Evolutionary conservation across 2,888 invertebrate genomes (phyloP).

Genomic region (Ceraclea dissimilis): DNA sequence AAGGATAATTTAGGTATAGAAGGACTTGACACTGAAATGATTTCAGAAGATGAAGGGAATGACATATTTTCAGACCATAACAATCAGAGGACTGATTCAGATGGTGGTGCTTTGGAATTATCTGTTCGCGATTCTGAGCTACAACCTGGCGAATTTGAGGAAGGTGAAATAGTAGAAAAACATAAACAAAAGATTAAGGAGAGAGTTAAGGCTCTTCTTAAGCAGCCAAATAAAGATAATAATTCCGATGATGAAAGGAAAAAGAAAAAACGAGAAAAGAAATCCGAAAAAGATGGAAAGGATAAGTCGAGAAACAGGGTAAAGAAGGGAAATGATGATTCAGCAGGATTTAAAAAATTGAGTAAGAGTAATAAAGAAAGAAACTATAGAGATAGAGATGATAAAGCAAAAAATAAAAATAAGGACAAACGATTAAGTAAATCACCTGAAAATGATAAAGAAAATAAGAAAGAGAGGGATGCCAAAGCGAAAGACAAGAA

Average conservation of each 20-base stretch:
- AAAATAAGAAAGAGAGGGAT: slow-evolving; percentile 27
- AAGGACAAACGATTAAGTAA: slow-evolving; percentile 29
- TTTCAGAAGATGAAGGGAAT: slow-evolving; percentile 64
- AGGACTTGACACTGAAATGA: slow-evolving; percentile 65
- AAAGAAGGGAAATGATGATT: slow-evolving; percentile 43
- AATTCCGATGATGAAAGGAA: slow-evolving; percentile 37
- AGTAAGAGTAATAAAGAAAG: slow-evolving; percentile 70
- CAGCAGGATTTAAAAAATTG: slow-evolving; percentile 69
- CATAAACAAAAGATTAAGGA: slow-evolving; percentile 30
- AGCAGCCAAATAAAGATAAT: slow-evolving; percentile 24
- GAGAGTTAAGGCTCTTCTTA: slow-evolving; percentile 28
- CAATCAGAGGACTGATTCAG: slow-evolving; percentile 35
- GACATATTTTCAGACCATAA: slow-evolving; percentile 55
- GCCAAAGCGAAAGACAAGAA: slow-evolving; percentile 42
- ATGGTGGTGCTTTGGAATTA: slow-evolving; percentile 38
- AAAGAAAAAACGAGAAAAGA: slow-evolving; percentile 48
- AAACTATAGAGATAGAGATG: slow-evolving; percentile 64
- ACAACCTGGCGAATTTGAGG: slow-evolving; percentile 44
- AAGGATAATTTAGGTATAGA: slow-evolving; percentile 42
- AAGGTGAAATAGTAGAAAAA: slow-evolving; percentile 52
- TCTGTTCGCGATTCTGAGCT: slow-evolving; percentile 39
- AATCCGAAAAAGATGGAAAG: slow-evolving; percentile 40
- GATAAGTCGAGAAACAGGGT: slow-evolving; percentile 35
- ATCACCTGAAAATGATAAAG: slow-evolving; percentile 33
- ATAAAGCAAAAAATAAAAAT: slow-evolving; percentile 27